These are phyloP conservation scores for Phymorhynchus buccinoides DNA, from an alignment of 1,140 invertebrate genomes.

Conservation along the genomic window DNA sequence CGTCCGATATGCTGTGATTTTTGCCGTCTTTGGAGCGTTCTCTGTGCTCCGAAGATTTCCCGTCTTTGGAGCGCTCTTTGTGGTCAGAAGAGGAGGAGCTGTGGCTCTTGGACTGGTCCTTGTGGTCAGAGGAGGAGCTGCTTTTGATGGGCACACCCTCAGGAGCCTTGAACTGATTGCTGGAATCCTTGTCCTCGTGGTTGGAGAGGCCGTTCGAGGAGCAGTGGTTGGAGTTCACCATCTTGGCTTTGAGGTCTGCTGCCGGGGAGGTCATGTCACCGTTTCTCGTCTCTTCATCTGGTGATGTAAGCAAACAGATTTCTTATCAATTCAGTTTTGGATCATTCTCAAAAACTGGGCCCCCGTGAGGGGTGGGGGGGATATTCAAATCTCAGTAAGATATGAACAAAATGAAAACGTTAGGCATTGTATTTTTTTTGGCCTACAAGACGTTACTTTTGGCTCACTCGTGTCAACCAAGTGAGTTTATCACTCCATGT, in stretches of 20 bases:
- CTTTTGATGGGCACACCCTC: slow-evolving; percentile 28
- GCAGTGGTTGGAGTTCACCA: background rate
- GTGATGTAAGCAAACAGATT: slow-evolving; percentile 3
- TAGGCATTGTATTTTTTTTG: too few relatives aligned
- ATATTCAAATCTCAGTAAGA: too few relatives aligned
- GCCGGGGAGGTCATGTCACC: background rate
- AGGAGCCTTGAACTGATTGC: slow-evolving; percentile 17
- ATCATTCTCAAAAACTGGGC: too few relatives aligned
- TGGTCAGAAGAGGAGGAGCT: slow-evolving; percentile 45
- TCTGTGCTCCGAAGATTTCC: slow-evolving; percentile 41
- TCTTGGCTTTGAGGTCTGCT: slow-evolving; percentile 23
- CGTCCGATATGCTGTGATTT: background rate
- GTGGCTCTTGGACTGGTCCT: slow-evolving; percentile 34
- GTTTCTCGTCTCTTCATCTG: background rate
- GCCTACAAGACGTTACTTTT: too few relatives aligned
- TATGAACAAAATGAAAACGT: too few relatives aligned
- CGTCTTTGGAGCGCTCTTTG: slow-evolving; percentile 37
- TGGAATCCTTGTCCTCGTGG: background rate
- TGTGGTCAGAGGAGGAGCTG: slow-evolving; percentile 45
- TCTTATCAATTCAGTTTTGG: too few relatives aligned
- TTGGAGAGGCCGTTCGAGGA: slow-evolving; percentile 32
- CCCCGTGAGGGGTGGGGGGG: too few relatives aligned
- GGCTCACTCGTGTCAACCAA: too few relatives aligned
- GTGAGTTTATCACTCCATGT: too few relatives aligned
- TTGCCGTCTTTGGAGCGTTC: slow-evolving; percentile 37